These are phyloP conservation scores for Cepaea hortensis DNA, from an alignment of 2,888 invertebrate genomes.

Conservation along the genomic window DNA sequence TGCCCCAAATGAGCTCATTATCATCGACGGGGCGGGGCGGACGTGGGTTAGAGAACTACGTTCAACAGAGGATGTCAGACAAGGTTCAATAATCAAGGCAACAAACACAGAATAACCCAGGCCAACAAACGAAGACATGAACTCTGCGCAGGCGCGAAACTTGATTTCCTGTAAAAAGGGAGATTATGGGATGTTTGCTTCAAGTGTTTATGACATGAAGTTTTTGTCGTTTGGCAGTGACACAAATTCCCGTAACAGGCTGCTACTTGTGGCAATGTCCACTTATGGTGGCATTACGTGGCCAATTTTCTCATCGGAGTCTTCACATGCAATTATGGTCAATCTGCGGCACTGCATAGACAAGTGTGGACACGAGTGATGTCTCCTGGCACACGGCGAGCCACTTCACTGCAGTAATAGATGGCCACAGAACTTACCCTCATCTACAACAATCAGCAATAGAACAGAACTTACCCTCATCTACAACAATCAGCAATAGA, in stretches of 20 bases:
- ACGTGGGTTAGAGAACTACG: not conserved
- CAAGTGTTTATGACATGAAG: not conserved
- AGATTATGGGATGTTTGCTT: not conserved
- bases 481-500: too few species aligned
- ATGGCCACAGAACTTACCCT: not conserved
- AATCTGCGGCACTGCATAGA: not conserved
- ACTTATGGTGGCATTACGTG: not conserved
- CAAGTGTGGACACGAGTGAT: too few species aligned
- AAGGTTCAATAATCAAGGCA: not conserved
- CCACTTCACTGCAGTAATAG: too few species aligned
- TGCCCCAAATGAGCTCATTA: slow-evolving; percentile 4
- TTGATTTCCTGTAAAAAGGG: not conserved
- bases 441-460: not conserved
- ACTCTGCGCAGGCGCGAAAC: not conserved
- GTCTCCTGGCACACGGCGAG: too few species aligned
- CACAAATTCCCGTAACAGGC: not conserved
- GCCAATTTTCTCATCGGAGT: not conserved
- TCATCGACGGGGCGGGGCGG: not conserved
- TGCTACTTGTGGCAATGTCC: not conserved
- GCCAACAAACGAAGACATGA: not conserved
- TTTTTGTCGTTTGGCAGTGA: not conserved
- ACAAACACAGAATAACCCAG: not conserved
- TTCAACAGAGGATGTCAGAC: not conserved
- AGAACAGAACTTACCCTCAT: too few species aligned
- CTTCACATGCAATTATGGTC: not conserved